These are phyloP conservation scores for Harpalus rubripes DNA, from an alignment of 2,888 invertebrate genomes.

Conservation along the genomic window DNA sequence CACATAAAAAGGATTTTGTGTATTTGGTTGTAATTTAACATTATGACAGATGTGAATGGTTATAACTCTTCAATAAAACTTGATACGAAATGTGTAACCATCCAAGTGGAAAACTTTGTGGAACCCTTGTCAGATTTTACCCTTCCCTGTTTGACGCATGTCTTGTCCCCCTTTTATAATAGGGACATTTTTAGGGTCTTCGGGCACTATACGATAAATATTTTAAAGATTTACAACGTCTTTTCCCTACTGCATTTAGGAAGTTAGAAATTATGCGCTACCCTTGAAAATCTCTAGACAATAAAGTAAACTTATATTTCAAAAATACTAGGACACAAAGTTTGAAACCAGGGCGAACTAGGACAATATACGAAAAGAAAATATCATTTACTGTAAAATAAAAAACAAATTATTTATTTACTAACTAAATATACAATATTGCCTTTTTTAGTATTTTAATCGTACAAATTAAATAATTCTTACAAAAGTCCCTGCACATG, in stretches of 20 bases:
- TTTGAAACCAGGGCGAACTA: no score
- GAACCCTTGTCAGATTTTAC: slow-evolving; percentile 4
- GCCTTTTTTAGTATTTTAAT: no score
- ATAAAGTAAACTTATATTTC: background rate
- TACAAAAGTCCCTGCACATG: no score
- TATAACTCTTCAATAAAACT: slow-evolving; percentile 23
- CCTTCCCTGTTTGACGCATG: slow-evolving; percentile 1
- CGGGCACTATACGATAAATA: background rate
- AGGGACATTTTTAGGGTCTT: background rate
- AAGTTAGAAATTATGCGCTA: background rate
- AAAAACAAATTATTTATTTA: no score
- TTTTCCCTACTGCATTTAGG: background rate
- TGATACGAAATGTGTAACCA: slow-evolving; percentile 2
- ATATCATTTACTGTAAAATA: no score
- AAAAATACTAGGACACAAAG: background rate
- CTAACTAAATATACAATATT: no score
- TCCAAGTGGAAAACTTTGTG: slow-evolving; percentile 6
- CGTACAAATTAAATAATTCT: no score
- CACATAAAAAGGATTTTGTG: slow-evolving; percentile 8
- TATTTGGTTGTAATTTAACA: slow-evolving; percentile 30
- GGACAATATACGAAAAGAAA: no score
- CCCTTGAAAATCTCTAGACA: background rate
- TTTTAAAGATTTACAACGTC: background rate
- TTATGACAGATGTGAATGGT: slow-evolving; percentile 24
- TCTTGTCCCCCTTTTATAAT: background rate